Percentiles rank a stretch among this genome's conserved stretches.
Evolutionary conservation across 2,113 vertebrate species (phyloP).

Genomic region (Brachypodius melanocephalos): DNA sequence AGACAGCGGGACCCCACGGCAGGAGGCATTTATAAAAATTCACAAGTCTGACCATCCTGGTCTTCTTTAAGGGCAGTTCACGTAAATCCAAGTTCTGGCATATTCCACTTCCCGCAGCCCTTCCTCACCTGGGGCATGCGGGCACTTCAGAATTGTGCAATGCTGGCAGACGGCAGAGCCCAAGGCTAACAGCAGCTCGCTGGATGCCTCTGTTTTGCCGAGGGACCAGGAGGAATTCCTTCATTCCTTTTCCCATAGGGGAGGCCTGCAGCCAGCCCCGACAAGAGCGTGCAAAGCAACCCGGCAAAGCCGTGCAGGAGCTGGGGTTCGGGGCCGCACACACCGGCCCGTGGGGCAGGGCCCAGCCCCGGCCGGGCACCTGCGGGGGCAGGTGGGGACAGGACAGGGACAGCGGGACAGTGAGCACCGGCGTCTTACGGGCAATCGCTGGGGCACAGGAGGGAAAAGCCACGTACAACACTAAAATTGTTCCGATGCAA

Average conservation of each 20-base stretch:
- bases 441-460: neutral
- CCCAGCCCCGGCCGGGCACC: neutral
- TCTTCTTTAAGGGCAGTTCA: neutral
- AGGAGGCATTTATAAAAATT: neutral
- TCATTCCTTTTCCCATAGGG: neutral
- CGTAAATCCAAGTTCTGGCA: neutral
- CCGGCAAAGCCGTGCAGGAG: rapidly evolving
- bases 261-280: neutral
- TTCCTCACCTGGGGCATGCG: neutral
- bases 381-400: neutral
- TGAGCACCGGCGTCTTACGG: rapidly evolving
- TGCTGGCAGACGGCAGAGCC: neutral
- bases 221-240: neutral
- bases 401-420: rapidly evolving
- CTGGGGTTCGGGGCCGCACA: neutral
- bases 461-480: neutral
- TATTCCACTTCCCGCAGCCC: neutral
- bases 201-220: neutral
- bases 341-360: rapidly evolving
- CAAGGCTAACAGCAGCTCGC: neutral
- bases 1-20: rapidly evolving
- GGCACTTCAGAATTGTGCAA: neutral
- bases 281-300: rapidly evolving
- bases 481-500: rapidly evolving
- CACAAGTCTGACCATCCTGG: neutral